Evolutionary conservation across 1,140 invertebrate species (phyloP), one percentile per base, ranked within the genome.

Genomic region (Lamellibrachia luymesi): DNA sequence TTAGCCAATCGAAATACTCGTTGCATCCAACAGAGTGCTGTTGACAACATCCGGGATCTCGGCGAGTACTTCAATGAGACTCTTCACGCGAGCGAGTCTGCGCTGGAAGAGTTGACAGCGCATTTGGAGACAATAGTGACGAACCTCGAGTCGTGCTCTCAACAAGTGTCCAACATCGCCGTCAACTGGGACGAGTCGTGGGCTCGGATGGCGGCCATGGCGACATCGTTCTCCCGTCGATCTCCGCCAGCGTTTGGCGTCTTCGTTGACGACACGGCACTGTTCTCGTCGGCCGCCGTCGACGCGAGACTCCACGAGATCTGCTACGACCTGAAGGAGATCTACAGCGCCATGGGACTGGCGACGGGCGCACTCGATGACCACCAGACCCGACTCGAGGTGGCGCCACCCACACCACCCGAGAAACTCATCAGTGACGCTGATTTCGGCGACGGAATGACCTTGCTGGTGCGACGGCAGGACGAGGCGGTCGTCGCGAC

Each of bases 181-280:
- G 92, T 93, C 56, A 80, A 92, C 17, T 94, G 93, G 93, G 93
- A 94, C 92, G 93, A 94, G 91, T 92, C 92, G 38, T 94, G 93
- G 93, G 92, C 90, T 1, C 92, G 93, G 25, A 4, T 94, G 51
- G 91, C 92, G 92, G 92, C 92, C 22, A 91, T 94, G 17, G 50
- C 51, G 25, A 93, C 93, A 5, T 94, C 93, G n/a, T 51, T 94
- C 49, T 51, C 92, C 27, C 92, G 92, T 25, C 92, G 93, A 50
- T 90, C 80, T 8, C 92, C 92, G 25, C 91, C 92, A 4, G 56
- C 92, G 17, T 50, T 56, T 22, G 92, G 90, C 27, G 91, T 93
- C 13, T 94, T 92, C 49, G 92, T 56, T 2, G 92, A 94, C 27
- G 92, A 90, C n/a, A 51, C 56, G 10, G 80, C 92, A 89, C 49